These are phyloP conservation scores for Drosophila phalerata DNA, from an alignment of 2,888 invertebrate genomes.

Conservation along the genomic window DNA sequence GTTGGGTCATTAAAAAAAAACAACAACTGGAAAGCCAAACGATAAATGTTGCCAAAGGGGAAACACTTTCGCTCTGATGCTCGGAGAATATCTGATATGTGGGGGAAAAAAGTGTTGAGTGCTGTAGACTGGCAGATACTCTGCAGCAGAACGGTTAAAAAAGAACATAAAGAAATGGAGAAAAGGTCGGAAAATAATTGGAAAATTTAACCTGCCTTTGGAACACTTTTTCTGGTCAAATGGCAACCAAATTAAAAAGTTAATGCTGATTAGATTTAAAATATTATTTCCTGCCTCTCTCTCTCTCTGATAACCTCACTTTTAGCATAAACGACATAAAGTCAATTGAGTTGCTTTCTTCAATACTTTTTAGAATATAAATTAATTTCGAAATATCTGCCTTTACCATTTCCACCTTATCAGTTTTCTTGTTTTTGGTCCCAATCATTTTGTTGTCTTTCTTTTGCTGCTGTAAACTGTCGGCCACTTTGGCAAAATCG, in stretches of 20 bases:
- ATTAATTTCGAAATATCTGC: slow-evolving; percentile 58
- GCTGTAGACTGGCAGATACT: not conserved
- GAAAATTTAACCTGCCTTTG: not conserved
- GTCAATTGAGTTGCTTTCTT: slow-evolving; percentile 9
- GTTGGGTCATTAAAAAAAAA: slow-evolving; percentile 29
- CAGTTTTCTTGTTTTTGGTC: slow-evolving; percentile 11
- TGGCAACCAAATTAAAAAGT: no score
- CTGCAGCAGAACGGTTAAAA: not conserved
- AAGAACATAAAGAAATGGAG: not conserved
- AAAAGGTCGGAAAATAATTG: not conserved
- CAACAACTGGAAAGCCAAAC: slow-evolving; percentile 5
- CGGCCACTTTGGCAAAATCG: slow-evolving; percentile 5
- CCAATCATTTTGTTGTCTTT: slow-evolving; percentile 35
- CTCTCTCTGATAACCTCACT: not conserved
- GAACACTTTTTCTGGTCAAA: no score
- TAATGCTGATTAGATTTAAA: not conserved
- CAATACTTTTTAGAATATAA: slow-evolving; percentile 37
- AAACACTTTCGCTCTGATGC: slow-evolving; percentile 12
- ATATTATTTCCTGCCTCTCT: not conserved
- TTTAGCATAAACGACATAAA: slow-evolving; percentile 1
- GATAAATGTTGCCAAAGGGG: slow-evolving; percentile 24
- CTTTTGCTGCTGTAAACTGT: slow-evolving; percentile 16
- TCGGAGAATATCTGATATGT: not conserved
- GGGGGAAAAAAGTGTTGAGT: not conserved
- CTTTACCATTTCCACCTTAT: slow-evolving; percentile 21